Evolutionary conservation across 2,888 invertebrate genomes (phyloP).

Genomic region (Lithophane leautieri): DNA sequence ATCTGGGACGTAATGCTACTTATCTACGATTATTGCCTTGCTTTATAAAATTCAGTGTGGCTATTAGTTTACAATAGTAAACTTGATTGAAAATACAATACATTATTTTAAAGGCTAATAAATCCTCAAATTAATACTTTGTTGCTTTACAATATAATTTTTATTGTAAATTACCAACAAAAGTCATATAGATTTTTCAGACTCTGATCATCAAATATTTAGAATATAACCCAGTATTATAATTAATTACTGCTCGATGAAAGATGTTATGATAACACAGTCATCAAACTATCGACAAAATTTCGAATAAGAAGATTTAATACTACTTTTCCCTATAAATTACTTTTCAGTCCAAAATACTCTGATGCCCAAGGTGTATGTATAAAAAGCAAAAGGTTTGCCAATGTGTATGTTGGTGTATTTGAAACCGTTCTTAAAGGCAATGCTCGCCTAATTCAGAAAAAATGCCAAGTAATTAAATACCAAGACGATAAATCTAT

Average conservation of each 20-base stretch:
- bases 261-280: conserved; percentile 5
- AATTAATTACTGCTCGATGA: not conserved
- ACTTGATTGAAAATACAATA: not conserved
- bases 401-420: conserved; percentile 1
- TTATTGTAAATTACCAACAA: not conserved
- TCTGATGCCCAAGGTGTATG: not conserved
- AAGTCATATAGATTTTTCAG: not conserved
- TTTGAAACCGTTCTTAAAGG: conserved; percentile 5
- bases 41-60: not conserved
- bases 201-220: not conserved
- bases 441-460: conserved; percentile 6
- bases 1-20: not conserved
- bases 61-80: too few species aligned
- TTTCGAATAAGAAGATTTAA: conserved; percentile 19
- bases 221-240: conserved; percentile 6
- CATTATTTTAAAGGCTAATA: not conserved
- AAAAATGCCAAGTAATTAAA: conserved; percentile 24
- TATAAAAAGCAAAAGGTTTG: conserved; percentile 2
- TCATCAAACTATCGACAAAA: not conserved
- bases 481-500: not conserved
- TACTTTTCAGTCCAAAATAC: conserved; percentile 13
- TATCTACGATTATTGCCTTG: not conserved
- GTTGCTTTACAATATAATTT: not conserved
- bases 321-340: not conserved
- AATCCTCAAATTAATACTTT: not conserved